Evolutionary conservation across 2,797 vertebrate genomes (phyloP).

Genomic region (Gorsachius magnificus): DNA sequence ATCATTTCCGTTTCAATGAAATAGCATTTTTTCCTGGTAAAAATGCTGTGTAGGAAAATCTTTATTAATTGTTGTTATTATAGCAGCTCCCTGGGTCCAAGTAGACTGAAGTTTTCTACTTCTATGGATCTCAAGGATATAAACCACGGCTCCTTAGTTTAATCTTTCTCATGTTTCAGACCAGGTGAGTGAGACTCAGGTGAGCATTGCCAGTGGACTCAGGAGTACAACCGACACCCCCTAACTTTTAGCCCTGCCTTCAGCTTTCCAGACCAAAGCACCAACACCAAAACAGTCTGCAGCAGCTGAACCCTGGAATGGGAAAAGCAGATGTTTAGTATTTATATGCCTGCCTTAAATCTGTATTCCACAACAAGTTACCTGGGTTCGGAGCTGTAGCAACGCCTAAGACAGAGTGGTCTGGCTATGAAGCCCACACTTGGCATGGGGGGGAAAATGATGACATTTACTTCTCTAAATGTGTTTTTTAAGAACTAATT

Average conservation of each 20-base stretch:
- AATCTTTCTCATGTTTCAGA: not conserved
- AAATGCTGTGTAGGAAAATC: not conserved
- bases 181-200: not conserved
- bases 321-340: not conserved
- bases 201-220: not conserved
- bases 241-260: not conserved
- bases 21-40: not conserved
- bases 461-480: slow-evolving; percentile 43
- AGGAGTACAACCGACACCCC: not conserved
- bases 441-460: not conserved
- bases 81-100: not conserved
- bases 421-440: not conserved
- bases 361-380: not conserved
- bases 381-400: not conserved
- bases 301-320: not conserved
- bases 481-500: slow-evolving; percentile 56
- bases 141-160: not conserved
- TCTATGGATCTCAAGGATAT: not conserved
- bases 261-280: not conserved
- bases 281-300: not conserved
- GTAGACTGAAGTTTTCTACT: not conserved
- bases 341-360: not conserved
- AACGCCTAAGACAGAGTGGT: not conserved
- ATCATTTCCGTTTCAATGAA: not conserved
- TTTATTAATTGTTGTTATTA: not conserved